These are phyloP conservation scores for Spilarctia lutea DNA, from an alignment of 2,888 invertebrate genomes.

Conservation along the genomic window DNA sequence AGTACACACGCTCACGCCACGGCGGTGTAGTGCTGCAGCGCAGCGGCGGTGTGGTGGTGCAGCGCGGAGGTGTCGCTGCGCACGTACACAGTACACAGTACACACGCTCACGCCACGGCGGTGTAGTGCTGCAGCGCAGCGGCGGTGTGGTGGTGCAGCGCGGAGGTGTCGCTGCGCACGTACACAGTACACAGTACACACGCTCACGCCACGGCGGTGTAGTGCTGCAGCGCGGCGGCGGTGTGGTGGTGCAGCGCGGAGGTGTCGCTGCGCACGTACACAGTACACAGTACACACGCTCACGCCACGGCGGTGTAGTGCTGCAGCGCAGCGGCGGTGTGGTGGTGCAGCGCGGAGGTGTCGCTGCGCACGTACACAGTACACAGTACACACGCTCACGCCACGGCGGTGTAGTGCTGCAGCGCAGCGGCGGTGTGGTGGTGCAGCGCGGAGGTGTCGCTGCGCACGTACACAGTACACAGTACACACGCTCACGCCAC, in stretches of 20 bases:
- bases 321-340: conserved; percentile 70
- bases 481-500: conserved; percentile 53
- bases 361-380: conserved; percentile 85
- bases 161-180: conserved; percentile 88
- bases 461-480: conserved; percentile 72
- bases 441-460: conserved; percentile 86
- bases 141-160: conserved; percentile 70
- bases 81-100: conserved; percentile 44
- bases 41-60: conserved; percentile 72
- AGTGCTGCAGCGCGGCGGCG: conserved; percentile 71
- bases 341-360: conserved; percentile 79
- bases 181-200: neutral
- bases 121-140: conserved; percentile 71
- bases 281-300: conserved; percentile 20
- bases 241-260: conserved; percentile 76
- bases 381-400: conserved; percentile 44
- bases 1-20: conserved; percentile 53
- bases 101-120: conserved; percentile 56
- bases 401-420: conserved; percentile 69
- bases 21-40: conserved; percentile 67
- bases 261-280: conserved; percentile 87
- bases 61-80: conserved; percentile 88
- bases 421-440: conserved; percentile 73
- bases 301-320: conserved; percentile 71
- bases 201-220: conserved; percentile 64